These are phyloP conservation scores for Eilema caniola DNA, from an alignment of 2,888 invertebrate genomes.

Conservation along the genomic window DNA sequence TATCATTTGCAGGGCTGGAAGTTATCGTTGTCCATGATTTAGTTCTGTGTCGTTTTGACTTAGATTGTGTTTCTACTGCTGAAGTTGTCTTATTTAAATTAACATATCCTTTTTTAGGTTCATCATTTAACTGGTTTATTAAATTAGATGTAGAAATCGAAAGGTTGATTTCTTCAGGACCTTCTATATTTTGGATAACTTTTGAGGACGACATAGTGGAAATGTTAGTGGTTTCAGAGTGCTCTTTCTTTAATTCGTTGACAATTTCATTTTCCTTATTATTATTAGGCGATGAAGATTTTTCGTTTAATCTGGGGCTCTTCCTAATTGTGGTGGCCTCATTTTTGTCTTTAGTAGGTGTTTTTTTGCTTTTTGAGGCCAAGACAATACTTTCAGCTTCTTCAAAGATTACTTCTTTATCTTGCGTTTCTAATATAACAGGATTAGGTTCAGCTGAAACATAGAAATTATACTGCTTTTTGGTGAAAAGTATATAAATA, in stretches of 20 bases:
- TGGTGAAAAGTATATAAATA: neutral
- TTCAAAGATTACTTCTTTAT: conserved; percentile 64
- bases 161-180: conserved; percentile 40
- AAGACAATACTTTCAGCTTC: conserved; percentile 53
- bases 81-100: conserved; percentile 68
- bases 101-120: conserved; percentile 45
- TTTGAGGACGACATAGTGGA: neutral
- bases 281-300: conserved; percentile 47
- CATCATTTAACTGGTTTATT: conserved; percentile 56
- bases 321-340: conserved; percentile 47
- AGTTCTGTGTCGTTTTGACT: conserved; percentile 67
- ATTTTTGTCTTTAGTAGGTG: conserved; percentile 26
- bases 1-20: conserved; percentile 45
- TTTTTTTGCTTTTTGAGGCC: conserved; percentile 54
- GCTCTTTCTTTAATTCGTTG: conserved; percentile 16
- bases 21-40: conserved; percentile 70
- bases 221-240: conserved; percentile 1
- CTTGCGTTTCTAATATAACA: conserved; percentile 44
- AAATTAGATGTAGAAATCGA: conserved; percentile 58
- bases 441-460: conserved; percentile 57
- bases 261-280: conserved; percentile 36
- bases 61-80: conserved; percentile 48
- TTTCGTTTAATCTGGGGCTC: conserved; percentile 58
- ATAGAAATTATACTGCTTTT: neutral
- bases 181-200: conserved; percentile 6